Base-by-base conservation (phyloP, 2,888 invertebrate species). In the Agrenia bidenticulata region DNA sequence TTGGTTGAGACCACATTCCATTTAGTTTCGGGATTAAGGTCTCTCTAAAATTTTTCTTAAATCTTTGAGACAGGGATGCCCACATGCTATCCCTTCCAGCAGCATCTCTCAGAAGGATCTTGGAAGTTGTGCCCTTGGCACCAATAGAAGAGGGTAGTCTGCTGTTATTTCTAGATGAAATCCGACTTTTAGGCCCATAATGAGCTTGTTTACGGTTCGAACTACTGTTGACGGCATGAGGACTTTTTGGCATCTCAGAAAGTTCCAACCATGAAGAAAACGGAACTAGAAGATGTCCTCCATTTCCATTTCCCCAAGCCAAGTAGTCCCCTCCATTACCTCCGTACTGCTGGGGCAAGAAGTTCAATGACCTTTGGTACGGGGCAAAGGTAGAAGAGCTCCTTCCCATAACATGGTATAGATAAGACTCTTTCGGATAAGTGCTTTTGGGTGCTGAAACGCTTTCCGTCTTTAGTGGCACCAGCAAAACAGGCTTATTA, bases 331-430 rank as follows among this genome's bases (percentile, higher is more conserved):
- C 56, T 9, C 58, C 59, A 19, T 54, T 63, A 11, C 39, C 49
- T 2, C 58, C 63, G 39, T 66, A 49, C 54, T 50, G 66, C 54
- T 69, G 67, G 49, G 75, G 73, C 42, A 74, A 26, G 62, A 74
- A 76, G 66, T 74, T 76, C 66, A 76, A 49, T n/a, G 76, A 74
- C 73, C 76, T 74, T 72, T 76, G 76, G 67, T 76, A 76, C 66
- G 76, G 76, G 45, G 76, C 76, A 72, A 76, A 76, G 69, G 76
- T 76, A 24, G 76, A 76, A 45, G 76, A 74, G 62, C 69, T 73
- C 63, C 76, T 55, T 23, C 74, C 72, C 74, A 76, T 73, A 9
- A 74, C 74, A 21, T 76, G 76, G 56, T 74, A 74, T 49, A 76
- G 64, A 57, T 76, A 76, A 42, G 74, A 73, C 67, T 76, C 76